Conservation (phyloP, 2,888 invertebrate species). For the Smittia aterrima region DNA sequence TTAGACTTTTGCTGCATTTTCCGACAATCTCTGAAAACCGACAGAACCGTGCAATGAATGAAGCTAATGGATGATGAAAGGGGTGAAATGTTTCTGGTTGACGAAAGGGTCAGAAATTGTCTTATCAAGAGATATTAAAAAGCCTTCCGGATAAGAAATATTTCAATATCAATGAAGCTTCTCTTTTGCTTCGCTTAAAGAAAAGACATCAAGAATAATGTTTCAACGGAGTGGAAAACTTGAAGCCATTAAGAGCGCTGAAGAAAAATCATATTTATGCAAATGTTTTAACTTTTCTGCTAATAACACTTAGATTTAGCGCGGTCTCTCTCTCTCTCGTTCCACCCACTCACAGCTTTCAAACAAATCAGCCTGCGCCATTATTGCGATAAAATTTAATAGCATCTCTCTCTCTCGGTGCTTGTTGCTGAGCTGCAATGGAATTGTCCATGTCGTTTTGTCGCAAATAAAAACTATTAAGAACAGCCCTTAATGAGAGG, state of each 20-base stretch:
- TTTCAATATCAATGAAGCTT: neutral
- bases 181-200: neutral
- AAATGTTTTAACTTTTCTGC: neutral
- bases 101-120: constrained; percentile 8
- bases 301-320: constrained; percentile 28
- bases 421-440: constrained; percentile 26
- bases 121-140: constrained; percentile 11
- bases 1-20: neutral
- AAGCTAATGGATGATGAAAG: constrained; percentile 20
- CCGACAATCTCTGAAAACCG: neutral
- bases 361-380: constrained; percentile 9
- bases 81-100: neutral
- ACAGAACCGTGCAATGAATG: neutral
- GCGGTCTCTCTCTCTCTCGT: neutral
- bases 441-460: neutral
- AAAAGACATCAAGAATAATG: too few species aligned
- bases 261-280: constrained; percentile 29
- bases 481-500: constrained; percentile 23
- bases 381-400: constrained; percentile 26
- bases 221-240: too few species aligned
- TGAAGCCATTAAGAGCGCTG: neutral
- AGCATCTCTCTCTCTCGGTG: too few species aligned
- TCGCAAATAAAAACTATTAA: constrained; percentile 14
- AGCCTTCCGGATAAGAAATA: neutral
- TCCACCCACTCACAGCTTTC: neutral